Percentiles rank a stretch among this genome's conserved stretches.
Evolutionary conservation across 2,888 invertebrate genomes (phyloP).

Genomic region (Megamerina dolium): DNA sequence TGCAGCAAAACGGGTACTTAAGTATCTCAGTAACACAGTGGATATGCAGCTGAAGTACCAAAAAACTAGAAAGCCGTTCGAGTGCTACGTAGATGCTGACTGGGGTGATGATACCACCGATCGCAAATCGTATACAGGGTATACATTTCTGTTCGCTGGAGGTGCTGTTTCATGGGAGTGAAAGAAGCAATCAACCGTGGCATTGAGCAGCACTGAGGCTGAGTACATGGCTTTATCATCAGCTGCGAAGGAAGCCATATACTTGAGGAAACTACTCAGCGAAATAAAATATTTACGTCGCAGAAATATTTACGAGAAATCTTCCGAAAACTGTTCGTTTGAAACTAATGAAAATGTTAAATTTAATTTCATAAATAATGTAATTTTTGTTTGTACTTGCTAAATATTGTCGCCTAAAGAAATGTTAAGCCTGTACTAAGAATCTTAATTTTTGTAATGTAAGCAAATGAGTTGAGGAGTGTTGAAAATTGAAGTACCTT

Average conservation of each 20-base stretch:
- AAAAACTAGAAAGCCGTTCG: slow-evolving; percentile 15
- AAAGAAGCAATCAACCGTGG: slow-evolving; percentile 18
- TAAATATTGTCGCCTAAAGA: no score
- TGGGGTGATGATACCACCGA: slow-evolving; percentile 19
- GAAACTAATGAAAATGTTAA: slow-evolving; percentile 11
- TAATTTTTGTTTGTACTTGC: no score
- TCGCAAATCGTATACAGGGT: slow-evolving; percentile 20
- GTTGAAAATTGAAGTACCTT: no score
- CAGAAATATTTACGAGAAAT: slow-evolving; percentile 14
- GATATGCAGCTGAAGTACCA: slow-evolving; percentile 19
- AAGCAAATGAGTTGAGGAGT: no score
- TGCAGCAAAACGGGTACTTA: slow-evolving; percentile 21
- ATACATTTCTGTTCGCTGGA: slow-evolving; percentile 15
- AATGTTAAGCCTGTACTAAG: no score
- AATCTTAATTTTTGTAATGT: no score
- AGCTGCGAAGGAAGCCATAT: slow-evolving; percentile 15
- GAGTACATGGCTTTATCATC: slow-evolving; percentile 15
- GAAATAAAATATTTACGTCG: slow-evolving; percentile 8
- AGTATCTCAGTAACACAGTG: slow-evolving; percentile 18
- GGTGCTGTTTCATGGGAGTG: slow-evolving; percentile 16
- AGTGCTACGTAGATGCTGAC: slow-evolving; percentile 20
- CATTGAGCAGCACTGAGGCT: slow-evolving; percentile 18
- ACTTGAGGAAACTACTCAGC: slow-evolving; percentile 6
- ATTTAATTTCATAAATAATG: no score
- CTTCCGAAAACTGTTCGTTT: slow-evolving; percentile 6